Base-by-base conservation (phyloP, 2,888 invertebrate species). In the Andrena flavipes region DNA sequence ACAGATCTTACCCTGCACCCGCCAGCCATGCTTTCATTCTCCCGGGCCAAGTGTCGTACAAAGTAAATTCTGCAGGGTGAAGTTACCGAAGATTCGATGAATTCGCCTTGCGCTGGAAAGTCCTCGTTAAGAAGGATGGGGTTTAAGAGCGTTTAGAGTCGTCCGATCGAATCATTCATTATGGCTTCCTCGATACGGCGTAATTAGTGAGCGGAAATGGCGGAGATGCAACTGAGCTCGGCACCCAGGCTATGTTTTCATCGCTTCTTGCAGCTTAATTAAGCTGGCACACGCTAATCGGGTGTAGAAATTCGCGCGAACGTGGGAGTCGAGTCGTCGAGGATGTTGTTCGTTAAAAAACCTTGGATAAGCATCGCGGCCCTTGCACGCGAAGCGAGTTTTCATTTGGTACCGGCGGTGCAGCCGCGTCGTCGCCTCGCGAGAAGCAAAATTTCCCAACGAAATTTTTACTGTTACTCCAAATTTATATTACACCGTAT, bases 211-310 rank as follows among this genome's bases (percentile, higher is more conserved):
- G 8, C 49, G 42, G 79, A 80, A 56, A 62, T 6, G 73, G 49
- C n/a, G 64, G 65, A 59, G 70, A 83, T 49, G 72, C 71, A 77
- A 84, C 75, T 74, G 76, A 76, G 67, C 59, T 82, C 69, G 56
- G 60, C 63, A 56, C 29, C 49, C 42, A 26, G 64, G 54, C 30
- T 33, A 67, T 62, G 60, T 67, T 80, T 83, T 70, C 75, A 56
- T 62, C 64, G 67, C 30, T 60, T 68, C 76, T 84, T 49, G 75
- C 64, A 7, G 73, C 59, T 42, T 76, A 82, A 80, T 82, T 86
- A 82, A 80, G 82, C 84, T 79, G 73, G 56, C 54, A 77, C 64
- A 51, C n/a, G 59, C 49, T 35, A 60, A 62, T 72, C 63, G 30
- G 59, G n/a, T 7, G 33, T 33, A 51, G 33, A 63, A 56, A 54